A percentile compares a stretch with the other conserved stretches of the same genome.
These are phyloP conservation scores for Pampusana beccarii DNA, from an alignment of 2,113 vertebrate genomes.

Conservation along the genomic window DNA sequence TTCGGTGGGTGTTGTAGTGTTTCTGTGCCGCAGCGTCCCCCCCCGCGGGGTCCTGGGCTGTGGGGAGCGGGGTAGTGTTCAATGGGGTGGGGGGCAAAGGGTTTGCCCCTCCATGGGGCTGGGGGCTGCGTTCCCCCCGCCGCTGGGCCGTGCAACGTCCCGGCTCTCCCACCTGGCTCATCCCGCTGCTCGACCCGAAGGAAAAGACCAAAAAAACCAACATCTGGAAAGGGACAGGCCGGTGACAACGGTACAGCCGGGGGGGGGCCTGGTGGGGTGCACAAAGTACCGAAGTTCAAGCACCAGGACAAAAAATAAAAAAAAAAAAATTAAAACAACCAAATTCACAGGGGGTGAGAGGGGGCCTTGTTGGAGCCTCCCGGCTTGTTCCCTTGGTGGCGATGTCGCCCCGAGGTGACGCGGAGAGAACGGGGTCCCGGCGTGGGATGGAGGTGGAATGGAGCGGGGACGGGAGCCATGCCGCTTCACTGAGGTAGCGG, in stretches of 20 bases:
- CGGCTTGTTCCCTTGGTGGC: conserved; percentile 40
- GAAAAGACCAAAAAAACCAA: background rate
- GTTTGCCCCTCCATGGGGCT: background rate
- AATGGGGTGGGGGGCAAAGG: rapidly evolving
- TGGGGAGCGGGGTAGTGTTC: background rate
- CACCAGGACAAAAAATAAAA: background rate
- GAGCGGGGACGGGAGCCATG: background rate
- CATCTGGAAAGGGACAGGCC: background rate
- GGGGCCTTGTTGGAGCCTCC: background rate
- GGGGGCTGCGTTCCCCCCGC: background rate
- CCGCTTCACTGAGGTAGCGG: conserved; percentile 88
- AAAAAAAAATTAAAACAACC: background rate
- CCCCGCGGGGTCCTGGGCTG: background rate
- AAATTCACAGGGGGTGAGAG: background rate
- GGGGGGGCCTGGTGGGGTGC: background rate
- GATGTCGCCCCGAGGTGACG: background rate
- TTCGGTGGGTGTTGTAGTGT: conserved; percentile 16
- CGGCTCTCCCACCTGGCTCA: background rate
- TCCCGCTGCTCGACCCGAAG: background rate
- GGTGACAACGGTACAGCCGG: rapidly evolving
- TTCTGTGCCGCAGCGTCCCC: background rate
- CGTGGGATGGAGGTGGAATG: conserved; percentile 12
- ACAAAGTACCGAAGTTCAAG: background rate
- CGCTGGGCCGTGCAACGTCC: background rate
- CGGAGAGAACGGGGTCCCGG: background rate